phyloP scores from a whole-genome alignment of 1,140 invertebrate species.

The Aphelenchoides avenae region DNA sequence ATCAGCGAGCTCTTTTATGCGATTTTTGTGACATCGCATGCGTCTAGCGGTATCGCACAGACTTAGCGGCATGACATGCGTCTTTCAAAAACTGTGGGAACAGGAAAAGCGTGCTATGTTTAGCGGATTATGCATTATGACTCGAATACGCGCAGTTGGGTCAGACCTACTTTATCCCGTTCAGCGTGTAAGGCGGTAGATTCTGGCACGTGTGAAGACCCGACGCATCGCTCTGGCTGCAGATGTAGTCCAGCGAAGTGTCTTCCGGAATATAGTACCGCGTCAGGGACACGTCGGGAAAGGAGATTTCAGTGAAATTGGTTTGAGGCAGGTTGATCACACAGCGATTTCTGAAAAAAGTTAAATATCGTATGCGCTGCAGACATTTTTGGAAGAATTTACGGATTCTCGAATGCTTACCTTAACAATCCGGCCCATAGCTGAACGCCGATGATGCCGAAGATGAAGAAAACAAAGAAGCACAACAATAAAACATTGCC shows the following conservation, averaged over 20 bases:
- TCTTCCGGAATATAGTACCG: slow-evolving; percentile 64
- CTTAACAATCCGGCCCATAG: slow-evolving; percentile 86
- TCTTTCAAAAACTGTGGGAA: too few species aligned
- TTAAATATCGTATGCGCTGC: too few species aligned
- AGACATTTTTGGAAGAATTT: not conserved
- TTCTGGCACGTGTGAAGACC: slow-evolving; percentile 88
- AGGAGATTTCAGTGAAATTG: slow-evolving; percentile 38
- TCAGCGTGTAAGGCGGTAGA: slow-evolving; percentile 74
- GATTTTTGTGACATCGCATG: too few species aligned
- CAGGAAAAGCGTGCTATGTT: too few species aligned
- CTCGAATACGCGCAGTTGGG: too few species aligned
- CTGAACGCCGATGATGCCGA: slow-evolving; percentile 98
- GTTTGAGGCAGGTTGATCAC: slow-evolving; percentile 53
- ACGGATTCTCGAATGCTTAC: not conserved
- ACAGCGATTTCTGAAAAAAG: slow-evolving; percentile 48
- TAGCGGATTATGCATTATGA: too few species aligned
- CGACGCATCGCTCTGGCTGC: slow-evolving; percentile 82
- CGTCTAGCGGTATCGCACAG: slow-evolving; percentile 39
- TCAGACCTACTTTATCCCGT: slow-evolving; percentile 69
- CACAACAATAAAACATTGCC: slow-evolving; percentile 95
- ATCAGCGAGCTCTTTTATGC: too few species aligned
- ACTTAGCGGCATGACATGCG: slow-evolving; percentile 7
- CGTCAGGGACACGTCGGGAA: slow-evolving; percentile 50
- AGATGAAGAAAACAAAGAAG: slow-evolving; percentile 99
- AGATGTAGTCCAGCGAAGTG: slow-evolving; percentile 93